phyloP scores from a whole-genome alignment of 2,113 vertebrate species.

The Thomomys bottae region DNA sequence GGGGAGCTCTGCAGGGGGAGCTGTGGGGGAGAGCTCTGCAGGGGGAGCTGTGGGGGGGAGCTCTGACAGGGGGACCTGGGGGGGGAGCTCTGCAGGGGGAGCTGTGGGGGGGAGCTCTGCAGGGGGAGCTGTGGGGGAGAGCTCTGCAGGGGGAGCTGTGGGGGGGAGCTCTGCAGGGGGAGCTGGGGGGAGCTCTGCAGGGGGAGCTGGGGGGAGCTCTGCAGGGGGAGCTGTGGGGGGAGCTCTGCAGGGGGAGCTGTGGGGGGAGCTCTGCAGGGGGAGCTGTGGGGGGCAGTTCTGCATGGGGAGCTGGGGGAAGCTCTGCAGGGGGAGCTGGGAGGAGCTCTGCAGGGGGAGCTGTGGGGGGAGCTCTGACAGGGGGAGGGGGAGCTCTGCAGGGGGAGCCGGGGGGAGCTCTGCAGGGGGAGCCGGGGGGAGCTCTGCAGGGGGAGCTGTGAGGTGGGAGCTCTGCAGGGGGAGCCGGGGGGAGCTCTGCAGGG shows the following conservation, averaged over 20 bases:
- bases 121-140: not conserved
- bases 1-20: not conserved
- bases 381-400: too few relatives aligned
- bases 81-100: not conserved
- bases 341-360: not conserved
- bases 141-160: not conserved
- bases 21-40: not conserved
- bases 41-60: too few relatives aligned
- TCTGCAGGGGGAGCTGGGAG: not conserved
- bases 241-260: not conserved
- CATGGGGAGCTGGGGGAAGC: too few relatives aligned
- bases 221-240: not conserved
- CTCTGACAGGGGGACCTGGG: not conserved
- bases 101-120: too few relatives aligned
- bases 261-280: not conserved
- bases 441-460: not conserved
- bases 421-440: not conserved
- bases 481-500: not conserved
- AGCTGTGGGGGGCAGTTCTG: not conserved
- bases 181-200: not conserved
- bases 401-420: not conserved
- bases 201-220: not conserved
- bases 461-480: not conserved
- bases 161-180: not conserved
- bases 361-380: not conserved